Percentiles rank a stretch among this genome's conserved stretches.
These are phyloP conservation scores for Pollenia labialis DNA, from an alignment of 2,888 invertebrate genomes.

Conservation along the genomic window DNA sequence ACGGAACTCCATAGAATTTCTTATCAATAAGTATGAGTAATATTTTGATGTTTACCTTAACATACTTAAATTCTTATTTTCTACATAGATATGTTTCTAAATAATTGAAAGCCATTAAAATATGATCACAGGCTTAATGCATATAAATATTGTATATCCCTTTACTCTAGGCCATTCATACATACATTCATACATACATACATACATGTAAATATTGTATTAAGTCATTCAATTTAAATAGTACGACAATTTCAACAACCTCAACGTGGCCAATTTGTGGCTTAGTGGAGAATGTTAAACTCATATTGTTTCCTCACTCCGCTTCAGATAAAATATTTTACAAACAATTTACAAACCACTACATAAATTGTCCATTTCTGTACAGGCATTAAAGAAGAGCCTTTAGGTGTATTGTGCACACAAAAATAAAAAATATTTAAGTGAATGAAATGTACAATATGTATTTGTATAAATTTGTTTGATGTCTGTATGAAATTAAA, in stretches of 20 bases:
- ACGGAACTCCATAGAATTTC: no score
- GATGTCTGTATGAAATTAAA: not conserved
- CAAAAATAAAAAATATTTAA: slow-evolving; percentile 46
- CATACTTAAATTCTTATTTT: not conserved
- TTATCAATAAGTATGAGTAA: no score
- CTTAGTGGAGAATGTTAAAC: slow-evolving; percentile 28
- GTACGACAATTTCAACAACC: slow-evolving; percentile 51
- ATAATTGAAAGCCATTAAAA: not conserved
- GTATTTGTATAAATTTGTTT: no score
- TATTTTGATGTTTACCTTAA: no score
- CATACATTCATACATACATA: not conserved
- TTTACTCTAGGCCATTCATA: not conserved
- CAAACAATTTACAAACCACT: slow-evolving; percentile 43
- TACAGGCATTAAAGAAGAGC: slow-evolving; percentile 32
- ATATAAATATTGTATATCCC: not conserved
- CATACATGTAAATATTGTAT: not conserved
- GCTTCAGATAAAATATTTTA: slow-evolving; percentile 39
- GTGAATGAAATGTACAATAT: not conserved
- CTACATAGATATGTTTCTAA: not conserved
- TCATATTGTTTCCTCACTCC: not conserved
- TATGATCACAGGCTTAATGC: not conserved
- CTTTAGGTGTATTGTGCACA: slow-evolving; percentile 38
- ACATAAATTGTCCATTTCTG: slow-evolving; percentile 49
- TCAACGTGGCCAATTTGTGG: slow-evolving; percentile 64
- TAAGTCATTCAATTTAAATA: slow-evolving; percentile 19